Percentiles rank a stretch among this genome's conserved stretches.
Conservation (phyloP, 2,797 vertebrate genomes). For the Discoglossus pictus region DNA sequence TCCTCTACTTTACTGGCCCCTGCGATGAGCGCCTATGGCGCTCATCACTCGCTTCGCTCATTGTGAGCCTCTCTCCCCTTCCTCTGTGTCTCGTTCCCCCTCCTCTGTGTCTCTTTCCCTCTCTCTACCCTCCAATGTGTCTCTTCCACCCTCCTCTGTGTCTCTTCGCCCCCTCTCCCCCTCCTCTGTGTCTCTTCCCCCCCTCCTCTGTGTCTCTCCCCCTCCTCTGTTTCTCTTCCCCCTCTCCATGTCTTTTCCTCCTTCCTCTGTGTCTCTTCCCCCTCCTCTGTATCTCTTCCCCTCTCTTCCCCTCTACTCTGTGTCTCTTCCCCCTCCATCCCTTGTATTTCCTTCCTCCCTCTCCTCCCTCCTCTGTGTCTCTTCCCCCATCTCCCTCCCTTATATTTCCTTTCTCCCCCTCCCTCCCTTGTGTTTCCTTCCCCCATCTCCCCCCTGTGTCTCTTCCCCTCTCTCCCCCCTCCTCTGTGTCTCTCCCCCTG, state of each 20-base stretch:
- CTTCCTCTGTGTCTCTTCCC: slow-evolving; percentile 18
- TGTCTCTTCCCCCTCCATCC: not conserved
- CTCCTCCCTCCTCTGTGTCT: not conserved
- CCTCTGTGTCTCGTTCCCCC: too few species aligned
- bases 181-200: not conserved
- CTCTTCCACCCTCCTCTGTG: too few species aligned
- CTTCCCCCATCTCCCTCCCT: not conserved
- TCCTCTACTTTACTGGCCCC: too few species aligned
- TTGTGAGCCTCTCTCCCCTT: too few species aligned
- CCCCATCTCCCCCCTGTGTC: not conserved
- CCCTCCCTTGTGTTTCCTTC: not conserved
- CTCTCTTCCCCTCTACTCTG: not conserved
- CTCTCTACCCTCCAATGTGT: too few species aligned
- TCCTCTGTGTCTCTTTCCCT: too few species aligned
- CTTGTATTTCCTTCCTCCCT: not conserved
- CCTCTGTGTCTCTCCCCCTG: not conserved
- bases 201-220: slow-evolving; percentile 33
- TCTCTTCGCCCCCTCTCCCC: too few species aligned
- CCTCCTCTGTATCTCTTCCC: slow-evolving; percentile 4
- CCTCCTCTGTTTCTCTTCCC: slow-evolving; percentile 11
- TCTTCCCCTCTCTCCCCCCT: not conserved
- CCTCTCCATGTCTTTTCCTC: not conserved
- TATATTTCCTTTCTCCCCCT: too few species aligned
- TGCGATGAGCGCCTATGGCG: too few species aligned
- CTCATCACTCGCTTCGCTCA: too few species aligned